phyloP scores from a whole-genome alignment of 2,888 invertebrate genomes.

The Drosophila pullipes region DNA sequence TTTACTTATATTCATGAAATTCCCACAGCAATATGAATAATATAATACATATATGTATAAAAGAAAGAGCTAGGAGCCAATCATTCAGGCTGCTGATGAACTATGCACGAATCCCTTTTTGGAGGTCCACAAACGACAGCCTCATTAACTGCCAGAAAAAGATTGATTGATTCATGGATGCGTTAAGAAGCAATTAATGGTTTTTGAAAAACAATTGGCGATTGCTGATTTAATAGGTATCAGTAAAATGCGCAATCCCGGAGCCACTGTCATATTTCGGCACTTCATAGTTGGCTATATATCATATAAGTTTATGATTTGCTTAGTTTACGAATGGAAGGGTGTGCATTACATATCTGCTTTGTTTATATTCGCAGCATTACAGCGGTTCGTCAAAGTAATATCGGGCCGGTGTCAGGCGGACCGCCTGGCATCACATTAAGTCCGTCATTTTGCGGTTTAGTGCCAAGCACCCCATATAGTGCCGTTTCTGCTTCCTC shows the following conservation, averaged over 20 bases:
- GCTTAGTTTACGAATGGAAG: neutral
- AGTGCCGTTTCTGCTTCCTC: slow-evolving; percentile 39
- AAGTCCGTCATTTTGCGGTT: slow-evolving; percentile 43
- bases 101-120: too few relatives aligned
- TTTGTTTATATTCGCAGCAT: slow-evolving; percentile 35
- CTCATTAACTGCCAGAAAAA: too few relatives aligned
- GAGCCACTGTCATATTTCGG: neutral
- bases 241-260: neutral
- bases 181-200: neutral
- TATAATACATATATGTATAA: neutral
- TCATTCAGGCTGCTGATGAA: neutral
- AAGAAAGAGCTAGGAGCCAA: neutral
- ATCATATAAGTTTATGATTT: neutral
- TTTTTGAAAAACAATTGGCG: neutral
- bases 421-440: slow-evolving; percentile 42
- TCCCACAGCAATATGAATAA: neutral
- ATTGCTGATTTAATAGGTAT: neutral
- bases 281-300: neutral
- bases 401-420: slow-evolving; percentile 27
- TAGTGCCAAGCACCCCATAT: slow-evolving; percentile 43
- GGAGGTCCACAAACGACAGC: too few relatives aligned
- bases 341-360: neutral
- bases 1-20: neutral
- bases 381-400: slow-evolving; percentile 46
- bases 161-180: neutral